Conservation (phyloP, 2,113 vertebrate species). For the sheep (Ovis aries) region ARS-UI_Ramb_v3.0 NC_056069.1:38317001-38317500, state of each 20-base stretch:
- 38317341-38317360: neutral
- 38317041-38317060: neutral
- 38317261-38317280: neutral
- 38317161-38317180: neutral
- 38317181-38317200: neutral
- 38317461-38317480: neutral
- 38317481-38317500: neutral
- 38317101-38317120: neutral
- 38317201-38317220: neutral
- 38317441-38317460: neutral
- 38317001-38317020: neutral
- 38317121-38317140: neutral
- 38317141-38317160: neutral
- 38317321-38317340: neutral
- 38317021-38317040: neutral
- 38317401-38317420: neutral
- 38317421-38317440: neutral
- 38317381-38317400: neutral
- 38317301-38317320: neutral
- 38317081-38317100: neutral
- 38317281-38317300: neutral
- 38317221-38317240: neutral
- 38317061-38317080: neutral
- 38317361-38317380: rapidly evolving
- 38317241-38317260: neutral